phyloP scores from a whole-genome alignment of 2,888 invertebrate species.

The Drosophila diplacantha region DNA sequence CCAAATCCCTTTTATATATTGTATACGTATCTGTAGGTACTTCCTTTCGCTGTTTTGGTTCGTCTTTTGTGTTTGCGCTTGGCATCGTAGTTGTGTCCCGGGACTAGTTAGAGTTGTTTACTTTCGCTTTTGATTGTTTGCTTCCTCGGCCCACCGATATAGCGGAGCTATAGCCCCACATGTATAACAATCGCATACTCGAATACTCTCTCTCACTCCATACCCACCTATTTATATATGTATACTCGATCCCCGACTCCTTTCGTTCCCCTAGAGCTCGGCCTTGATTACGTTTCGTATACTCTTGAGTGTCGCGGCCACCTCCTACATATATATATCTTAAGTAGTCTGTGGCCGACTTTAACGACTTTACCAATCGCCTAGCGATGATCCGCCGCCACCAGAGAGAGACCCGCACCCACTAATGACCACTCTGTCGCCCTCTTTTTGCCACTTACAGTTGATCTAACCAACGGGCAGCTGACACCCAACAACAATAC shows the following conservation, averaged over 20 bases:
- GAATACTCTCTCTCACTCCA: constrained; percentile 32
- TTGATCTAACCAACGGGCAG: constrained; percentile 97
- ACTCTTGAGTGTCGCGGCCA: constrained; percentile 59
- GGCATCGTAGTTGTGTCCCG: constrained; percentile 35
- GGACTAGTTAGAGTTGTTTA: constrained; percentile 41
- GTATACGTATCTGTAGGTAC: constrained; percentile 17
- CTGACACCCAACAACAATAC: constrained; percentile 97
- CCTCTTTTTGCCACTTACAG: constrained; percentile 80
- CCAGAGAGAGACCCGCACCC: constrained; percentile 19
- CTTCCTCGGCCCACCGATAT: constrained; percentile 34
- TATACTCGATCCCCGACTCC: constrained; percentile 34
- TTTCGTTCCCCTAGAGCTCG: constrained; percentile 49
- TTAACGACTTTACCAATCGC: constrained; percentile 26
- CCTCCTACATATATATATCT: constrained; percentile 27
- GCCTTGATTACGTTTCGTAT: constrained; percentile 61
- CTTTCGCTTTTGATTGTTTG: constrained; percentile 44
- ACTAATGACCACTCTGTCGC: constrained; percentile 44
- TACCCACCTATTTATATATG: constrained; percentile 31
- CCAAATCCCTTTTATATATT: constrained; percentile 1
- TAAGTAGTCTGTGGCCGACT: constrained; percentile 24
- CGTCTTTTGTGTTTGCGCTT: constrained; percentile 33
- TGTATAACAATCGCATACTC: constrained; percentile 39
- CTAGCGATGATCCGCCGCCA: constrained; percentile 27
- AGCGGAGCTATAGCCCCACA: constrained; percentile 27
- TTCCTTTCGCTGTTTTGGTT: constrained; percentile 26